A percentile compares a stretch with the other conserved stretches of the same genome.
These are phyloP conservation scores for Trachymyrmex septentrionalis DNA, from an alignment of 1,140 invertebrate species.

Conservation along the genomic window DNA sequence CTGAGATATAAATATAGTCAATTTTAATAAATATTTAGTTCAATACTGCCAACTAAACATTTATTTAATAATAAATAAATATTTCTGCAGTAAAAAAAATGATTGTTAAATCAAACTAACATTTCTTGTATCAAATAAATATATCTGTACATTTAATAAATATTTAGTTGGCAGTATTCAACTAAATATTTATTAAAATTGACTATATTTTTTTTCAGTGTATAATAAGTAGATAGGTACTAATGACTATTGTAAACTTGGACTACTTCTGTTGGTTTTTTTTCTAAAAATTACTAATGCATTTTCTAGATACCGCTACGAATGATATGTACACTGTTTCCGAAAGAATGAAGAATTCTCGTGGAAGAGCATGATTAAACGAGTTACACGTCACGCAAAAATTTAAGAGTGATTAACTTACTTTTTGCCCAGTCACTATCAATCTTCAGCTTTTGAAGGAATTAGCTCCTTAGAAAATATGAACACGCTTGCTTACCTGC, in stretches of 20 bases:
- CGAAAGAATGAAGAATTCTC: slow-evolving; percentile 8
- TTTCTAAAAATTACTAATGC: neutral
- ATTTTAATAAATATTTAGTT: too few relatives aligned
- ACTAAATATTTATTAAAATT: too few relatives aligned
- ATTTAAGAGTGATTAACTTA: slow-evolving; percentile 36
- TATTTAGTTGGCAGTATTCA: too few relatives aligned
- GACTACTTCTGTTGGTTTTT: neutral
- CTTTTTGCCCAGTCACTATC: neutral
- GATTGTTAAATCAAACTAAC: too few relatives aligned
- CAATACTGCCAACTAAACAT: too few relatives aligned
- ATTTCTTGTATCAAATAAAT: too few relatives aligned
- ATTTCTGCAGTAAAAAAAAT: too few relatives aligned
- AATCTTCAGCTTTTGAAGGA: neutral
- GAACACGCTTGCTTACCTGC: slow-evolving; percentile 46
- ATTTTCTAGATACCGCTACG: neutral
- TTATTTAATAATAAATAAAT: too few relatives aligned
- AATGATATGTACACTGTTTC: neutral
- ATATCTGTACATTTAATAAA: too few relatives aligned
- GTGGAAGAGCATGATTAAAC: slow-evolving; percentile 22
- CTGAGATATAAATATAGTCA: too few relatives aligned
- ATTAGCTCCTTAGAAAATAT: slow-evolving; percentile 11
- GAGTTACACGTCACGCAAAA: slow-evolving; percentile 5
- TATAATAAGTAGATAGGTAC: neutral
- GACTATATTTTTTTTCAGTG: too few relatives aligned
- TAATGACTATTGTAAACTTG: neutral